Percentiles rank a stretch among this genome's conserved stretches.
These are phyloP conservation scores for Picathartes gymnocephalus DNA, from an alignment of 2,113 vertebrate species.

Conservation along the genomic window DNA sequence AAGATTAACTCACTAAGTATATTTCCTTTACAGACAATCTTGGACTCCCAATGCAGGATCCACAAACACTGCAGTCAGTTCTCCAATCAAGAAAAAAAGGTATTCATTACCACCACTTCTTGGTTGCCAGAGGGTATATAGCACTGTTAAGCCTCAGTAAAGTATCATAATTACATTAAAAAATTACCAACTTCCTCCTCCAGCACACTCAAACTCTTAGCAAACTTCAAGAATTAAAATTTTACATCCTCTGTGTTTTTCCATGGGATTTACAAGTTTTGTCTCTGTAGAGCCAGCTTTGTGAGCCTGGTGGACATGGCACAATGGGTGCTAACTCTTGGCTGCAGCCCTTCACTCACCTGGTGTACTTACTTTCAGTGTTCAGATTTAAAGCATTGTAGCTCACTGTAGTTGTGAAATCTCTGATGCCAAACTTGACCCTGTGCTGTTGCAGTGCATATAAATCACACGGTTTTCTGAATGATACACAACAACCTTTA, in stretches of 20 bases:
- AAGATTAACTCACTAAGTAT: not conserved
- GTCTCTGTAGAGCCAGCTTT: not conserved
- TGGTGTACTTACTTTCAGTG: not conserved
- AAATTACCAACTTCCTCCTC: not conserved
- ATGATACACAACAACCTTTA: not conserved
- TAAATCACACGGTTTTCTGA: not conserved
- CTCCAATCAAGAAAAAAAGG: slow-evolving; percentile 75
- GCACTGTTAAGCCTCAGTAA: not conserved
- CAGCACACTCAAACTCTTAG: not conserved
- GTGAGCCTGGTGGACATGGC: not conserved
- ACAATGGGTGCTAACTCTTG: not conserved
- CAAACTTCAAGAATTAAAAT: not conserved
- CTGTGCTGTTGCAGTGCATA: not conserved
- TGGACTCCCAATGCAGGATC: not conserved
- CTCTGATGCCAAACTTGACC: not conserved
- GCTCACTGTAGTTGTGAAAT: not conserved
- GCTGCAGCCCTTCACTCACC: not conserved
- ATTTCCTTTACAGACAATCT: slow-evolving; percentile 41
- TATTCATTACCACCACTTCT: not conserved
- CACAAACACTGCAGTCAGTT: not conserved
- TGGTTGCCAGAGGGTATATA: not conserved
- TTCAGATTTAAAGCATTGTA: not conserved
- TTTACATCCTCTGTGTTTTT: not conserved
- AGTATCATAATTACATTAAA: not conserved
- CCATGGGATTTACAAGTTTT: not conserved